Evolutionary conservation across 2,797 vertebrate genomes (phyloP), one percentile per base, ranked within the genome.

Genomic region (Pangasius krempfi): DNA sequence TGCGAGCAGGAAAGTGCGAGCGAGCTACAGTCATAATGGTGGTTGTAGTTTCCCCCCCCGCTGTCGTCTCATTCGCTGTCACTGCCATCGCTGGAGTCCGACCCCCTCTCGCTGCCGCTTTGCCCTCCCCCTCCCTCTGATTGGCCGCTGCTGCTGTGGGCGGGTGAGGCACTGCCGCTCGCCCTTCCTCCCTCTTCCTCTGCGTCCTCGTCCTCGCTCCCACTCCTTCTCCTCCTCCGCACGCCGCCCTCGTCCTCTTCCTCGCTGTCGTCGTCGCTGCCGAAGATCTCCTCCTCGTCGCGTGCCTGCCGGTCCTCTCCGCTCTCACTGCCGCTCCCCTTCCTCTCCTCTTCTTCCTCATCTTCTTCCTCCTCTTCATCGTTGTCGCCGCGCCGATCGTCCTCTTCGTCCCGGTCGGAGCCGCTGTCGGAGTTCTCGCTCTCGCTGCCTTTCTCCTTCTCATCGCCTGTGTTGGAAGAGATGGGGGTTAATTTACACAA

Each of bases 281-380:
- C 95, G 20, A 98, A 97, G 94, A 98, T 98, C 92, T 98, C 97
- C n/a, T 97, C 98, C 91, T 98, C 96, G 22, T 97, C 98, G 0
- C 97, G 96, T 88, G 96, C 95, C 33, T 96, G 96, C 16, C 95
- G 93, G 16, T 97, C 97, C 73, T 96, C 96, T 0, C 96, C 96
- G 2, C 96, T 97, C 88, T 97, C 97, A 0, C 96, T 96, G 0
- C 95, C 95, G 10, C 90, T 93, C 72, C 83, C 62, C 89, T 91
- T 89, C 85, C 95, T 40, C 93, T 95, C 66, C 33, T 22, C 50
- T 2, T 56, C 76, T 4, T 78, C 75, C 47, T 66, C 62, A 0
- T 94, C 1, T 92, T 94, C 92, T 87, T 1, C 91, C 93, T 40
- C 92, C 87, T 0, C 91, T 90, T 94, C 94, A 0, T 95, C 95